phyloP scores from a whole-genome alignment of 2,113 vertebrate species.

The Elachura formosa region DNA sequence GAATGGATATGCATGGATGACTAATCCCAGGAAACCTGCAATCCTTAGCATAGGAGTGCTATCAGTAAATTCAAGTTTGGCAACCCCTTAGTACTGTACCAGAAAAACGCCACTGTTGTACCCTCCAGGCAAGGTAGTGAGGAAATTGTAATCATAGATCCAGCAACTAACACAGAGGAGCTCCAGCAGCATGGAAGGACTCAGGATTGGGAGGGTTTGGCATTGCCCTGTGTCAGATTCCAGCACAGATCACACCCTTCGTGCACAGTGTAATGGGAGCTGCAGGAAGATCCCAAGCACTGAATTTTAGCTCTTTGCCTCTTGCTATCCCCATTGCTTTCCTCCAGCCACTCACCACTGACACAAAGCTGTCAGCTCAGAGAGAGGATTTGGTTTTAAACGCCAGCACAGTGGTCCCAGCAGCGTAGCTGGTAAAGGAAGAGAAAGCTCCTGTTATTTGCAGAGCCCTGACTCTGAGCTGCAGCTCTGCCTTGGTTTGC shows the following conservation, averaged over 20 bases:
- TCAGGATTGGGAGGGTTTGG: neutral
- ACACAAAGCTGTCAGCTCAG: neutral
- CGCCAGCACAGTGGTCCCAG: rapidly evolving
- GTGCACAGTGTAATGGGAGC: neutral
- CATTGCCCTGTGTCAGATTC: neutral
- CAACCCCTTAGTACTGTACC: neutral
- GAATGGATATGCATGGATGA: neutral
- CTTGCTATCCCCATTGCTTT: neutral
- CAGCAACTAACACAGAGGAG: neutral
- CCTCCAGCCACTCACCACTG: neutral
- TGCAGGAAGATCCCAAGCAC: neutral
- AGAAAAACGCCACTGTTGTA: neutral
- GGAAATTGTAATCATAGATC: neutral
- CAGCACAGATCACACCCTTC: neutral
- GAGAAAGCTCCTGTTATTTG: neutral
- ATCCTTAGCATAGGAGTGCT: neutral
- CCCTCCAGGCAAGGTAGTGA: neutral
- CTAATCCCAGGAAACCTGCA: neutral
- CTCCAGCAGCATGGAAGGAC: neutral
- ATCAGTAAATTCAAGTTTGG: neutral
- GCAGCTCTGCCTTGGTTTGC: neutral
- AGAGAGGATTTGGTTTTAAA: neutral
- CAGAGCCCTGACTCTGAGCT: neutral
- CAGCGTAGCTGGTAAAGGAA: neutral
- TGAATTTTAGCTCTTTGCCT: neutral